phyloP scores from a whole-genome alignment of 2,888 invertebrate species.

The Mesorhabditis spiculigera region DNA sequence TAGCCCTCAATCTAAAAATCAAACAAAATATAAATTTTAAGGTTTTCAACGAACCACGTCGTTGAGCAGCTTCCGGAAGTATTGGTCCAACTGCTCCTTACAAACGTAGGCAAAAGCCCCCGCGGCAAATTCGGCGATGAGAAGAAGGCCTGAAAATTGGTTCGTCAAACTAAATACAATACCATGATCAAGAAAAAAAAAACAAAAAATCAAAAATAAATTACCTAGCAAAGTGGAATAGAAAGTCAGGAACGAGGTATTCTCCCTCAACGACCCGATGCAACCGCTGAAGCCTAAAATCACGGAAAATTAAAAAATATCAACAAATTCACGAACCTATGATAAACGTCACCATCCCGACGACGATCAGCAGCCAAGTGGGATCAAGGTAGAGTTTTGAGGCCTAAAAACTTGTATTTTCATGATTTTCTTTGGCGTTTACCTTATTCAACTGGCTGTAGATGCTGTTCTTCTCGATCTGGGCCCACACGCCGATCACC shows the following conservation, averaged over 20 bases:
- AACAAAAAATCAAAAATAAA: slow-evolving; percentile 74
- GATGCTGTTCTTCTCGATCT: slow-evolving; percentile 82
- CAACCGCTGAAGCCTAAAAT: slow-evolving; percentile 43
- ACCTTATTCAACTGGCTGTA: slow-evolving; percentile 35
- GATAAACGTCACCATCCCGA: slow-evolving; percentile 84
- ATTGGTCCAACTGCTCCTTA: slow-evolving; percentile 33
- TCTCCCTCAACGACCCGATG: slow-evolving; percentile 73
- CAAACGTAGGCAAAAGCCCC: slow-evolving; percentile 33
- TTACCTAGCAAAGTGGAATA: slow-evolving; percentile 83
- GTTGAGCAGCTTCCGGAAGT: slow-evolving; percentile 27
- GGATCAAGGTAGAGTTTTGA: slow-evolving; percentile 86
- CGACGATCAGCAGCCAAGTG: slow-evolving; percentile 80
- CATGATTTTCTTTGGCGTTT: not conserved
- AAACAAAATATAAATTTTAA: not conserved
- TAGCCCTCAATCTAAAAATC: slow-evolving; percentile 71
- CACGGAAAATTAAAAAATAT: not conserved
- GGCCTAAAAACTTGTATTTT: slow-evolving; percentile 21
- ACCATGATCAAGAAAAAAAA: too few relatives aligned
- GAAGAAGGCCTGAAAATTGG: slow-evolving; percentile 18
- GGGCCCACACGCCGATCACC: slow-evolving; percentile 88
- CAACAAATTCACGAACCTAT: slow-evolving; percentile 76
- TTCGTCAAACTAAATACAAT: too few relatives aligned
- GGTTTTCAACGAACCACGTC: slow-evolving; percentile 19
- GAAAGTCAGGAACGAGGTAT: slow-evolving; percentile 85
- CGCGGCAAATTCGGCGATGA: slow-evolving; percentile 29